Base-by-base conservation (phyloP, 2,888 invertebrate species). In the Platycheirus rosarum region DNA sequence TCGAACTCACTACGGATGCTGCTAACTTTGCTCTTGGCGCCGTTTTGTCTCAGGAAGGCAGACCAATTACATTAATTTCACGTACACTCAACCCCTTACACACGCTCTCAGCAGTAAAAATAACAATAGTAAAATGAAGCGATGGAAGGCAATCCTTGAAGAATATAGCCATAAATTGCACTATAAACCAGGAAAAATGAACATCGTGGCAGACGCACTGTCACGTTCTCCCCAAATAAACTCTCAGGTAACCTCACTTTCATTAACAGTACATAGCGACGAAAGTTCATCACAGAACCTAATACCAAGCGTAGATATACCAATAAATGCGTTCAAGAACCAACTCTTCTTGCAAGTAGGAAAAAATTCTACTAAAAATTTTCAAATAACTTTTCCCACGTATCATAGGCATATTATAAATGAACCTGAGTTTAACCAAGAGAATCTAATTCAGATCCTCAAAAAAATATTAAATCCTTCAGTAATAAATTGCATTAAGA, bases 1-100 rank as follows among this genome's bases (percentile, higher is more conserved):
- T 69, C 35, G 44, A 46, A 16, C 18, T 69, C n/a, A 69, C 69
- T 11, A 57, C 69, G 8, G 69, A 69, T 35, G 57, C 69, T 20
- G 46, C 57, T 1, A 46, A 69, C 5, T 57, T 57, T 13, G 69
- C 55, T 1, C 57, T 57, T 9, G 57, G 69, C 7, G 57, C 51
- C 1, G 66, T 37, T 16, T 18, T 57, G 35, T 57, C 35, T 2
- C 35, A 57, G 16, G 20, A 37, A 57, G 16, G 14, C 7, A 49
- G 1, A 49, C 49, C 26, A 79, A 49, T 49, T 13, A 44, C 44
- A 44, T 44, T 44, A 8, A 44, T 44, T 5, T 44, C 44, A 3
- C 6, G 44, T 2, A 44, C 44, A 13, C 8, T 44, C 18, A 42
- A 16, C 16, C 42, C 9, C 9, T 42, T 1, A 42, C 42, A 3